phyloP scores from a whole-genome alignment of 37 sponge, comb jelly and placozoan species.

The Chondrosia reniformis region DNA sequence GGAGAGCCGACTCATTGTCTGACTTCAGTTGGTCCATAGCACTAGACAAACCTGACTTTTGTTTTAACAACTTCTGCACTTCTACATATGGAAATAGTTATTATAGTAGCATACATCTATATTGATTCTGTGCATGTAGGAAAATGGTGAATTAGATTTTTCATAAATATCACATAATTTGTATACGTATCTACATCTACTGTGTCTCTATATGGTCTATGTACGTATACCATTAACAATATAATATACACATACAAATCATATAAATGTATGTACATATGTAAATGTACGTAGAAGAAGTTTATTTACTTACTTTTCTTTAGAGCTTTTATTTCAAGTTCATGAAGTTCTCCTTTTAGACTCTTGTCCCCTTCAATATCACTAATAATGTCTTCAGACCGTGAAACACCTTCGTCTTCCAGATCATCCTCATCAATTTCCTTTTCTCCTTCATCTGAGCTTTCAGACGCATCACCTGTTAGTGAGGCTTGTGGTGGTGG shows the following conservation, averaged over 20 bases:
- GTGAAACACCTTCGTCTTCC: slow-evolving; percentile 10
- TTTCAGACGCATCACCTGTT: background rate
- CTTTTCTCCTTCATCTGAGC: background rate
- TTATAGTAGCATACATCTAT: too few species aligned
- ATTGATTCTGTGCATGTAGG: too few species aligned
- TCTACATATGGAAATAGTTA: too few species aligned
- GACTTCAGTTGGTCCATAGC: background rate
- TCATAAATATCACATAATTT: too few species aligned
- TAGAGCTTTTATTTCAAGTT: background rate
- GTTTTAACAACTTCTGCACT: background rate
- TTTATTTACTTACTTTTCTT: slow-evolving; percentile 15
- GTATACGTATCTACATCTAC: too few species aligned
- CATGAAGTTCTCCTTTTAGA: slow-evolving; percentile 9
- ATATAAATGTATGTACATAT: background rate
- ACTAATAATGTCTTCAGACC: slow-evolving; percentile 11
- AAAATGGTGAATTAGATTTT: too few species aligned
- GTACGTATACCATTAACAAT: too few species aligned
- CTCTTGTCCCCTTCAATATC: slow-evolving; percentile 19
- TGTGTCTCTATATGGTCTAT: too few species aligned
- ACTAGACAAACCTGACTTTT: background rate
- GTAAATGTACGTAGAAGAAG: background rate
- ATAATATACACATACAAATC: too few species aligned
- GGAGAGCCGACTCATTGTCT: background rate
- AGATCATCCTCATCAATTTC: background rate
- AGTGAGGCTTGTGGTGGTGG: background rate